A percentile compares a stretch with the other conserved stretches of the same genome.
These are phyloP conservation scores for Xyrichtys novacula DNA, from an alignment of 2,797 vertebrate species.

Conservation along the genomic window DNA sequence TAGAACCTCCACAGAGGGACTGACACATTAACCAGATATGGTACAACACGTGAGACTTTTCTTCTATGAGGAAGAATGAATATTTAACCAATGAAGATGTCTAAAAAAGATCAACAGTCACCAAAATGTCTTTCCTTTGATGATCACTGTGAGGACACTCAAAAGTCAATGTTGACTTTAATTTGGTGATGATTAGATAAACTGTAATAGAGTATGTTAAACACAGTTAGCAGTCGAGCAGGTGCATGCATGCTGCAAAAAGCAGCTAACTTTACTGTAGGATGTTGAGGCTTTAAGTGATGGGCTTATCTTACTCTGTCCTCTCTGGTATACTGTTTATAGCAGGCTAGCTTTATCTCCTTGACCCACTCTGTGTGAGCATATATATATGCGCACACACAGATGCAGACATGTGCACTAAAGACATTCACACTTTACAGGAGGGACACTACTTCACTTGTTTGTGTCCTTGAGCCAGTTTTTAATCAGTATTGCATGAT, in stretches of 20 bases:
- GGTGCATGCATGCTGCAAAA: conserved; percentile 32
- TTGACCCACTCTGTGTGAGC: conserved; percentile 68
- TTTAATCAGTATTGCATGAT: conserved; percentile 60
- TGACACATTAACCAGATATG: neutral
- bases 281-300: conserved; percentile 73
- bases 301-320: conserved; percentile 77
- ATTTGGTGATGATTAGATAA: conserved; percentile 1
- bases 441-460: conserved; percentile 34
- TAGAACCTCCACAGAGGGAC: neutral
- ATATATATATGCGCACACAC: conserved; percentile 5
- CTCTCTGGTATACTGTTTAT: conserved; percentile 72
- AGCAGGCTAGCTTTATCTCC: conserved; percentile 76
- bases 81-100: neutral
- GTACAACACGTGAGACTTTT: too few relatives aligned
- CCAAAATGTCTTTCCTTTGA: neutral
- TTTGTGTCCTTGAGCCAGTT: conserved; percentile 52
- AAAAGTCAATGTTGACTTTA: neutral
- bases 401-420: conserved; percentile 1
- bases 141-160: neutral
- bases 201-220: neutral
- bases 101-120: neutral
- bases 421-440: conserved; percentile 13
- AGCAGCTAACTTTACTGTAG: conserved; percentile 54
- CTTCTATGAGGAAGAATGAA: too few relatives aligned
- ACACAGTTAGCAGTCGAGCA: conserved; percentile 3